Evolutionary conservation across 30 jellyfish, hydroid and myxozoan genomes (phyloP).

Genomic region (Chrysaora quinquecirrha): DNA sequence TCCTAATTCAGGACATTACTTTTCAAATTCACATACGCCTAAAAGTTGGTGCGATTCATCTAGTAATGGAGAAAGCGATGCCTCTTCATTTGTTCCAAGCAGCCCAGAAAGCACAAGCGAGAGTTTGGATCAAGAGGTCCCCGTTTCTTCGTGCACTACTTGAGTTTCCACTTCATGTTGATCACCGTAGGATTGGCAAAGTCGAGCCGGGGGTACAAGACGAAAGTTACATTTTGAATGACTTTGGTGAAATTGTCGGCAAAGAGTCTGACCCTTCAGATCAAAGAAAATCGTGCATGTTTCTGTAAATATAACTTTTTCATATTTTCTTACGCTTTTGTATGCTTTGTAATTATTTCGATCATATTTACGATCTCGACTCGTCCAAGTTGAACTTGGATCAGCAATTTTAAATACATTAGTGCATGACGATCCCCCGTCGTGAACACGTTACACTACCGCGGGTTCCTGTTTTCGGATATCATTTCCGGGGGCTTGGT

Average conservation of each 20-base stretch:
- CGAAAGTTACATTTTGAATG: constrained; percentile 62
- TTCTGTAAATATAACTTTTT: constrained; percentile 32
- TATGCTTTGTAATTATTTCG: not conserved
- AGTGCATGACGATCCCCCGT: constrained; percentile 4
- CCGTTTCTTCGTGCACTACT: constrained; percentile 69
- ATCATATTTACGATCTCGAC: no score
- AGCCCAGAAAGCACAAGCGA: constrained; percentile 79
- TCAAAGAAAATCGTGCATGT: constrained; percentile 63
- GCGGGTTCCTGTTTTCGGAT: constrained; percentile 20
- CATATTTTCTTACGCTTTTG: not conserved
- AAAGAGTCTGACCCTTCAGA: constrained; percentile 41
- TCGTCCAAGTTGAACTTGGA: not conserved
- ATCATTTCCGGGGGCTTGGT: constrained; percentile 81
- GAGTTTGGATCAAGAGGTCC: constrained; percentile 64
- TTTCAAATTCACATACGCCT: constrained; percentile 56
- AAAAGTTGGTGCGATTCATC: constrained; percentile 68
- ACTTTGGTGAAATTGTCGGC: constrained; percentile 70
- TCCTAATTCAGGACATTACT: constrained; percentile 52
- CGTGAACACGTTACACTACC: not conserved
- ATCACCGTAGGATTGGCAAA: constrained; percentile 32
- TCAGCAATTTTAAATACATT: not conserved
- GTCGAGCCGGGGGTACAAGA: constrained; percentile 59
- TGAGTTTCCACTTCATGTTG: constrained; percentile 74
- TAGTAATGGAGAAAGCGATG: constrained; percentile 63
- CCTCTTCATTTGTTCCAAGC: constrained; percentile 65